A percentile compares a stretch with the other conserved stretches of the same genome.
Conservation (phyloP, 37 sponge, comb jelly and placozoan species). For the Agelas oroides region DNA sequence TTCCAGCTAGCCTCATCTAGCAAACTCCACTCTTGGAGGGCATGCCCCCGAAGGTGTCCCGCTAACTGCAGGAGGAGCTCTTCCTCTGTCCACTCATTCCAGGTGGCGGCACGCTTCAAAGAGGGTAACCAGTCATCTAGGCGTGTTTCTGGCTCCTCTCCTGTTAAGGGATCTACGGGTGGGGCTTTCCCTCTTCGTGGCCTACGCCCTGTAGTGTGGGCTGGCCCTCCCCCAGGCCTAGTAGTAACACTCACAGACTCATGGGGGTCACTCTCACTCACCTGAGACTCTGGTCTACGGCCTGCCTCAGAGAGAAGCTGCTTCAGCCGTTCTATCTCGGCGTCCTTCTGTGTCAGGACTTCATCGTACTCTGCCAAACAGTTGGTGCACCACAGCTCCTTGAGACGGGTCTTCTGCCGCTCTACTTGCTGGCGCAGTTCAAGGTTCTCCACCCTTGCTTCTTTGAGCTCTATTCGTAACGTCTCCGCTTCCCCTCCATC, state of each 20-base stretch:
- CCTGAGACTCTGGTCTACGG: no score
- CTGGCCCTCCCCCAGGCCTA: no score
- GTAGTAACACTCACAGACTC: no score
- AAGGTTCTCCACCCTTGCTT: not conserved
- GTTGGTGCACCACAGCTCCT: not conserved
- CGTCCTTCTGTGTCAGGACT: not conserved
- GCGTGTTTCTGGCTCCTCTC: slow-evolving; percentile 32
- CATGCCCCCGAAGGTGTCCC: slow-evolving; percentile 49
- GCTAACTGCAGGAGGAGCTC: slow-evolving; percentile 53
- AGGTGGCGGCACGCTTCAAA: no score
- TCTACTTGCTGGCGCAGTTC: not conserved
- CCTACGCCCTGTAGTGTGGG: not conserved
- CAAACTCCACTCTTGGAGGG: slow-evolving; percentile 61
- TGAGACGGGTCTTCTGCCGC: no score
- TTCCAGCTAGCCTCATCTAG: no score
- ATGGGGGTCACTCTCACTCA: not conserved
- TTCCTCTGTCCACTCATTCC: slow-evolving; percentile 50
- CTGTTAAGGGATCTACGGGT: slow-evolving; percentile 50
- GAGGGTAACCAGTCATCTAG: slow-evolving; percentile 53
- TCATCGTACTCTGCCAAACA: slow-evolving; percentile 16
- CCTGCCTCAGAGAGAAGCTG: no score
- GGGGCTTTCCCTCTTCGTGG: no score
- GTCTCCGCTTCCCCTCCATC: not conserved
- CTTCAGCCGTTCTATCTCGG: slow-evolving; percentile 8
- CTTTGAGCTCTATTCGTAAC: not conserved